Evolutionary conservation across 2,888 invertebrate species (phyloP).

Genomic region (Smittia sp.): DNA sequence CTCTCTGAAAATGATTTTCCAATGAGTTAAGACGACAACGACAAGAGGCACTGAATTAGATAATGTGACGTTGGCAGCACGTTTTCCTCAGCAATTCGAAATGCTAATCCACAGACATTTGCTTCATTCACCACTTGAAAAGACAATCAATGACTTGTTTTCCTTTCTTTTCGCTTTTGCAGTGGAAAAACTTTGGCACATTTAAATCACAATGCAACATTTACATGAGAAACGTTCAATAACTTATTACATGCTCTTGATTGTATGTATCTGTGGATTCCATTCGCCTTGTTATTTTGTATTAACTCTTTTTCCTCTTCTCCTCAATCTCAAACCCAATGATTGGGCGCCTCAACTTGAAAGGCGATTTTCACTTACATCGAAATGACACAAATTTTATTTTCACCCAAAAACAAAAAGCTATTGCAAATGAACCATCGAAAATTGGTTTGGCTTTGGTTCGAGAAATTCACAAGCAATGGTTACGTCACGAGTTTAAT

Average conservation of each 20-base stretch:
- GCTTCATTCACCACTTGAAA: neutral
- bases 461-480: neutral
- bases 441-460: constrained; percentile 2
- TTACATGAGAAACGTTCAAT: constrained; percentile 16
- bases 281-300: constrained; percentile 11
- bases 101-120: neutral
- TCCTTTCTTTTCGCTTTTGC: neutral
- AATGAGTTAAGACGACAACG: neutral
- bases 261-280: constrained; percentile 27
- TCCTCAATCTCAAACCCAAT: neutral
- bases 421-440: constrained; percentile 15
- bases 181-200: constrained; percentile 21
- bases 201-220: constrained; percentile 23
- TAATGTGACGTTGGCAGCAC: neutral
- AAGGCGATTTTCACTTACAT: constrained; percentile 14
- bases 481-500: neutral
- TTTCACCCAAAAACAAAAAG: neutral
- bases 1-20: neutral
- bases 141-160: neutral
- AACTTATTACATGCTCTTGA: constrained; percentile 10
- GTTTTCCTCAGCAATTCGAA: neutral
- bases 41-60: neutral
- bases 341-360: neutral
- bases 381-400: constrained; percentile 16
- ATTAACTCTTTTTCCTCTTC: neutral